Evolutionary conservation across 2,888 invertebrate species (phyloP).

Genomic region (Brachypterus glaber): DNA sequence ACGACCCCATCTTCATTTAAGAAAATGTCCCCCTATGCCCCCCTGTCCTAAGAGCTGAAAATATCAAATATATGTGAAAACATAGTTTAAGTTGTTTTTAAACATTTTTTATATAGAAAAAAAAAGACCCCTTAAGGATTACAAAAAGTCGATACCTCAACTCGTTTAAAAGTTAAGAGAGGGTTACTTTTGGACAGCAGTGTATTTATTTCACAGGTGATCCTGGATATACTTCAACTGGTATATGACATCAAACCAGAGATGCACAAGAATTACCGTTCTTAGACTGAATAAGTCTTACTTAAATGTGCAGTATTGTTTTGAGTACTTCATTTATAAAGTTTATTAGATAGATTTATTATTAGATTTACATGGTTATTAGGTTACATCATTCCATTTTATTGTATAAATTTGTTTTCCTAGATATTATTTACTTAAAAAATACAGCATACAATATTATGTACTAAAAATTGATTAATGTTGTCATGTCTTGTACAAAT

Average conservation of each 20-base stretch:
- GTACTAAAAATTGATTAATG: neutral
- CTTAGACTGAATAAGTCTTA: constrained; percentile 27
- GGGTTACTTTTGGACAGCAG: constrained; percentile 5
- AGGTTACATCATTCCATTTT: constrained; percentile 6
- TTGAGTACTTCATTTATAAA: constrained; percentile 9
- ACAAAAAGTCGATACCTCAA: too few species aligned
- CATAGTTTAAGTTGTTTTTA: too few species aligned
- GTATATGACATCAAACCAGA: constrained; percentile 91
- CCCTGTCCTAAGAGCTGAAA: too few species aligned
- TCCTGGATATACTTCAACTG: constrained; percentile 67
- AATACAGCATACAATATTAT: neutral
- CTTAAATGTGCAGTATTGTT: constrained; percentile 12
- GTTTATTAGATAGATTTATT: constrained; percentile 5
- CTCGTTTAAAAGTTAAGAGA: too few species aligned
- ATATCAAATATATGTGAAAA: too few species aligned
- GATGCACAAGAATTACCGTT: constrained; percentile 79
- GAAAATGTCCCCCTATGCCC: too few species aligned
- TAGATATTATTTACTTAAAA: constrained; percentile 3
- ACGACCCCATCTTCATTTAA: too few species aligned
- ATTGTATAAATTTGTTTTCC: constrained; percentile 8
- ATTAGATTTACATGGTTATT: constrained; percentile 3
- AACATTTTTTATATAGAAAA: too few species aligned
- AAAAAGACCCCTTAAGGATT: too few species aligned
- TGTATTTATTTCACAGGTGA: constrained; percentile 50
- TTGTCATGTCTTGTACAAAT: constrained; percentile 14